Percentiles rank a stretch among this genome's conserved stretches.
Evolutionary conservation across 2,888 invertebrate genomes (phyloP).

Genomic region (Aleiodes leptofemur): DNA sequence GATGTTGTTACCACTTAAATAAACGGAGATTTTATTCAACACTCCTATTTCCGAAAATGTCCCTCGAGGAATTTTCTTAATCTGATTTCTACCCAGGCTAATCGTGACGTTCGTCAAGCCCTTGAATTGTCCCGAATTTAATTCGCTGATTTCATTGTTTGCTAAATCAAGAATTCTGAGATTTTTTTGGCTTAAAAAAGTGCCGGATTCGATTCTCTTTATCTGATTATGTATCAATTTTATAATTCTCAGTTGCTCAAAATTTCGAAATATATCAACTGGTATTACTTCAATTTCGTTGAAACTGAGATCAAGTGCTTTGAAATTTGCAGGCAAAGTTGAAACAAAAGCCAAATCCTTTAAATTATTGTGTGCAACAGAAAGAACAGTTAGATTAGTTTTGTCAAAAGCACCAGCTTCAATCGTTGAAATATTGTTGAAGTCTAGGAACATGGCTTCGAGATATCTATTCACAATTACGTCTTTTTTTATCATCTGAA

Average conservation of each 20-base stretch:
- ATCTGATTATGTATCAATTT: constrained; percentile 50
- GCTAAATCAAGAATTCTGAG: constrained; percentile 55
- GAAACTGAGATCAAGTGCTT: constrained; percentile 49
- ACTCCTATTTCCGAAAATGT: constrained; percentile 70
- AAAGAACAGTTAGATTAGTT: constrained; percentile 62
- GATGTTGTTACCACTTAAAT: constrained; percentile 73
- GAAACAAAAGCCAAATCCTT: constrained; percentile 55
- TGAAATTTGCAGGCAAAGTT: constrained; percentile 59
- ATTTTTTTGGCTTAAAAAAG: constrained; percentile 52
- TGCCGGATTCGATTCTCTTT: constrained; percentile 44
- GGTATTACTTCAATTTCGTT: constrained; percentile 57
- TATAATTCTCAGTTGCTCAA: constrained; percentile 49
- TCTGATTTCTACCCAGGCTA: constrained; percentile 72
- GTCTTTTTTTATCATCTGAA: constrained; percentile 53
- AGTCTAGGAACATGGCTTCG: constrained; percentile 69
- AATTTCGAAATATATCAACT: constrained; percentile 41
- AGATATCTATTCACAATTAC: constrained; percentile 64
- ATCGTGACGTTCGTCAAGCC: constrained; percentile 72
- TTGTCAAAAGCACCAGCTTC: constrained; percentile 47
- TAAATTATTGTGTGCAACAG: constrained; percentile 56
- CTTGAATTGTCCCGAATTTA: constrained; percentile 70
- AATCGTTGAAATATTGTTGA: constrained; percentile 72
- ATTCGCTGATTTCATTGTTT: constrained; percentile 55
- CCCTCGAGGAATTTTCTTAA: constrained; percentile 69
- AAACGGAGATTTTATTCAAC: constrained; percentile 69